phyloP scores from a whole-genome alignment of 2,888 invertebrate genomes.

The Macaria liturata region DNA sequence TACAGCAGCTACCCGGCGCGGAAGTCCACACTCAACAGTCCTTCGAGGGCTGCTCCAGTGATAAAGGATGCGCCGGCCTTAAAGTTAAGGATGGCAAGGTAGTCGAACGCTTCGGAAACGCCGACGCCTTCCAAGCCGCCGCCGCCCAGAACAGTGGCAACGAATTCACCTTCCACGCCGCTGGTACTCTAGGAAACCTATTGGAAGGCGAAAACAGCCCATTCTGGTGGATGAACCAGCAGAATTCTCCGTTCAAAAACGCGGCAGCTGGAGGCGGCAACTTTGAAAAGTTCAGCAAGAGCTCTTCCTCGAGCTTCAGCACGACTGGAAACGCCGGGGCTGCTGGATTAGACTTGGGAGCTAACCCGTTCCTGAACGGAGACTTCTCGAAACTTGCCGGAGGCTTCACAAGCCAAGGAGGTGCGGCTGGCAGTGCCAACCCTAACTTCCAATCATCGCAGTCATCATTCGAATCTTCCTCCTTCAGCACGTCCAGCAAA shows the following conservation, averaged over 20 bases:
- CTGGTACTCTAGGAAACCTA: constrained; percentile 53
- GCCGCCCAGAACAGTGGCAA: constrained; percentile 55
- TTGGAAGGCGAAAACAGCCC: constrained; percentile 65
- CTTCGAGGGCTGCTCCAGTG: constrained; percentile 70
- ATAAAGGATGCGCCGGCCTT: constrained; percentile 74
- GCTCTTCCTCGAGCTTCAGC: constrained; percentile 53
- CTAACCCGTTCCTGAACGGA: constrained; percentile 64
- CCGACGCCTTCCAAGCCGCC: constrained; percentile 65
- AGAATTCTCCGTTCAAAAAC: constrained; percentile 82
- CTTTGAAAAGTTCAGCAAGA: constrained; percentile 66
- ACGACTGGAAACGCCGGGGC: constrained; percentile 41
- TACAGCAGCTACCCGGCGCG: constrained; percentile 61
- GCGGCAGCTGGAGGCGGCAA: constrained; percentile 54
- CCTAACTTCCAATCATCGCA: constrained; percentile 44
- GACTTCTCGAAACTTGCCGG: constrained; percentile 49
- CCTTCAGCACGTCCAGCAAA: constrained; percentile 54
- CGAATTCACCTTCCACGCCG: constrained; percentile 68
- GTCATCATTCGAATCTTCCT: constrained; percentile 56
- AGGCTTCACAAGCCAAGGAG: constrained; percentile 34
- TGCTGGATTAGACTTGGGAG: constrained; percentile 46
- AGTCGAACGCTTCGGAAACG: constrained; percentile 67
- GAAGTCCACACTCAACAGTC: constrained; percentile 72
- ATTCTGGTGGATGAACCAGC: constrained; percentile 85
- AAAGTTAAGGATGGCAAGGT: constrained; percentile 75
- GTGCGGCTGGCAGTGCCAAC: constrained; percentile 27